These are phyloP conservation scores for Mus minutoides DNA, from an alignment of 2,797 vertebrate genomes.

Conservation along the genomic window DNA sequence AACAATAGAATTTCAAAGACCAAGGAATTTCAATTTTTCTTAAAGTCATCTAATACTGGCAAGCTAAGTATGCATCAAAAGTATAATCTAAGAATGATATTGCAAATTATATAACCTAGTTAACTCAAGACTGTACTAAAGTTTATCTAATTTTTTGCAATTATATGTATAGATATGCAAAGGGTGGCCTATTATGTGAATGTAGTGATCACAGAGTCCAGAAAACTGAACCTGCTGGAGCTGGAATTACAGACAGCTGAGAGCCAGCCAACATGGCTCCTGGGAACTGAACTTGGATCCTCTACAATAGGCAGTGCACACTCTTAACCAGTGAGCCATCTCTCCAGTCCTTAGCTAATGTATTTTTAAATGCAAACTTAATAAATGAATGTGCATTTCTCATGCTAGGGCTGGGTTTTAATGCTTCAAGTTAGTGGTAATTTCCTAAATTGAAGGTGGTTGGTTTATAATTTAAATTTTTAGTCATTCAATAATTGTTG, in stretches of 20 bases:
- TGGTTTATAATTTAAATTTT: neutral
- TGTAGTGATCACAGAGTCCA: neutral
- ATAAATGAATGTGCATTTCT: neutral
- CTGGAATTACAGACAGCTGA: neutral
- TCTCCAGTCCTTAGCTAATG: neutral
- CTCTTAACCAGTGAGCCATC: neutral
- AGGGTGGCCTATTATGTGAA: neutral
- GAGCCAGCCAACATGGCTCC: neutral
- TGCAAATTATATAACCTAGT: neutral
- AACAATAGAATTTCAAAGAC: neutral
- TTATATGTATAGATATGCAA: neutral
- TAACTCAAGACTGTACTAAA: neutral
- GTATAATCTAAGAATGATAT: neutral
- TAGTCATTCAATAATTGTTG: neutral
- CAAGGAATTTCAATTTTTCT: conserved; percentile 12
- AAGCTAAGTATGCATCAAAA: conserved; percentile 32
- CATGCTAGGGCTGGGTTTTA: neutral
- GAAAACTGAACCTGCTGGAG: no score
- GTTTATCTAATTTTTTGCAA: neutral
- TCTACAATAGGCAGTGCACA: neutral
- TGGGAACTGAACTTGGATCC: neutral
- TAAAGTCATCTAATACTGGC: neutral
- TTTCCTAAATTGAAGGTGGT: neutral
- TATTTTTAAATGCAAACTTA: conserved; percentile 25
- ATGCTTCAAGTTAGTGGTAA: neutral